A percentile compares a stretch with the other conserved stretches of the same genome.
Conservation (phyloP, 2,888 invertebrate genomes). For the Lasius fuliginosus region DNA sequence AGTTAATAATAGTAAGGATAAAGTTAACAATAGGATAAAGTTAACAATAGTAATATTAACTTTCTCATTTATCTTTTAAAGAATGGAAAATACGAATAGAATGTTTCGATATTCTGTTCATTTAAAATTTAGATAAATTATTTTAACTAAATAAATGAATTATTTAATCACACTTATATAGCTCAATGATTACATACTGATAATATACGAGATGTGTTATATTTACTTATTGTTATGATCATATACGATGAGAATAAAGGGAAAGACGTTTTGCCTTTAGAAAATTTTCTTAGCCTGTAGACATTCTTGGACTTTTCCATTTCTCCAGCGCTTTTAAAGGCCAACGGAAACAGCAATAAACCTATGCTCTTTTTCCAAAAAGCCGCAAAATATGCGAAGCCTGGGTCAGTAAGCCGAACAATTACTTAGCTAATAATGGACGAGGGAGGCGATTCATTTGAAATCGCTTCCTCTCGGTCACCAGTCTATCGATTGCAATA, state of each 20-base stretch:
- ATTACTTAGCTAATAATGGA: conserved; percentile 85
- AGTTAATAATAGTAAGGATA: background rate
- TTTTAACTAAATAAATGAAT: background rate
- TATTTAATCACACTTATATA: background rate
- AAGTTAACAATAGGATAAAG: background rate
- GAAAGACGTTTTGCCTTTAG: conserved; percentile 10
- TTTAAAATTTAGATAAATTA: background rate
- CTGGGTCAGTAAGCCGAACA: conserved; percentile 79
- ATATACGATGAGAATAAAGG: conserved; percentile 5
- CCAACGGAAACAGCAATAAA: conserved; percentile 84
- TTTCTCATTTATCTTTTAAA: background rate
- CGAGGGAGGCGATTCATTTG: conserved; percentile 78
- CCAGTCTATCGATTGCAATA: conserved; percentile 57
- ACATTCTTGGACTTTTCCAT: conserved; percentile 53
- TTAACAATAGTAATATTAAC: background rate
- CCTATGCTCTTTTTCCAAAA: conserved; percentile 76
- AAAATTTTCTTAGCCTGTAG: conserved; percentile 34
- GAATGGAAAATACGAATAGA: background rate
- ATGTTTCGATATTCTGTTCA: background rate
- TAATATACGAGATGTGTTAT: background rate
- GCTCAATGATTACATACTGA: background rate
- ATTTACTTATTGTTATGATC: conserved; percentile 31
- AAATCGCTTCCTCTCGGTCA: conserved; percentile 70
- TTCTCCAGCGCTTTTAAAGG: conserved; percentile 64
- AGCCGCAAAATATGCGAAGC: conserved; percentile 82